Base-by-base conservation (phyloP, 1,140 invertebrate genomes). In the Archegozetes longisetosus region DNA sequence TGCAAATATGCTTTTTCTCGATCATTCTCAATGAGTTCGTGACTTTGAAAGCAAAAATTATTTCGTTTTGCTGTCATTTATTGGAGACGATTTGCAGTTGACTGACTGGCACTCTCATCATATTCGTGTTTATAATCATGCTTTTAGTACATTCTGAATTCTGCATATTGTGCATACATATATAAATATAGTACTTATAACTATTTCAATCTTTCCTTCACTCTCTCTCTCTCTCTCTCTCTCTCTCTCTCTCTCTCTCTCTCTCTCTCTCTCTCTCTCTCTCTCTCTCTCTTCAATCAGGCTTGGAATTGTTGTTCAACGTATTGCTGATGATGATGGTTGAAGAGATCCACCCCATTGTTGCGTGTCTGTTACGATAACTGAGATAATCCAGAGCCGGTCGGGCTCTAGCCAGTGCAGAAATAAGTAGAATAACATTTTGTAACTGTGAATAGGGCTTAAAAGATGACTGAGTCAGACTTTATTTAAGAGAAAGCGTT, bases 181-280 rank as follows among this genome's bases (percentile, higher is more conserved):
- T n/a, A n/a, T n/a, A n/a, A n/a, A n/a, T n/a, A n/a, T n/a, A n/a
- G n/a, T n/a, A n/a, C n/a, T n/a, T n/a, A n/a, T n/a, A 40, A 9
- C 6, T 17, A 40, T 17, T 26, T 51, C 50, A 9, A 12, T 51
- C 50, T 51, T n/a, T 51, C 50, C n/a, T n/a, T 51, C 50, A 9
- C 50, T 51, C 50, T 51, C 50, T 51, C 50, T 51, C 50, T 51
- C 50, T 51, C 50, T 20, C 50, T 51, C 24, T 51, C 50, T 6
- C 24, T 9, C 50, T 9, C 50, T 9, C 50, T 9, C 50, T 9
- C 50, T 9, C 50, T 9, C 50, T 9, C 50, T 9, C 50, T 6
- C 50, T 9, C 20, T 9, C 50, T 9, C 50, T 6, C 50, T 9
- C 50, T 9, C 20, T 9, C 13, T 47, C 46, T 47, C 46, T 47